Evolutionary conservation across 2,797 vertebrate species (phyloP), one percentile per base, ranked within the genome.

Genomic region (Typhlichthys eigenmanni): DNA sequence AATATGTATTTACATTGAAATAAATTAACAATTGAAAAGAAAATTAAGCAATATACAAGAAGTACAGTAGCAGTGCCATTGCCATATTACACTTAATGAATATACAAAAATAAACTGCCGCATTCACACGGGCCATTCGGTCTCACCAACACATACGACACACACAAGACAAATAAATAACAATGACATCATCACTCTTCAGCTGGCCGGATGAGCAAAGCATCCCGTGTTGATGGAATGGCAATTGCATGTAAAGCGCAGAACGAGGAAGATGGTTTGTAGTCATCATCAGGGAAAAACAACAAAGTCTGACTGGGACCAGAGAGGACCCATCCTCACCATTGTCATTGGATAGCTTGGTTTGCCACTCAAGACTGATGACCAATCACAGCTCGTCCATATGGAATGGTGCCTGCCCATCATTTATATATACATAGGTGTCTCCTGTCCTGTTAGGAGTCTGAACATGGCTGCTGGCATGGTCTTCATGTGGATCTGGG

Each of bases 391-490:
- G 71, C 52, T 66, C 52, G 63, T 82, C 78, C 13, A 60, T 61
- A 50, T 48, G 48, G 64, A 60, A 63, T 58, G 38, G 32, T 75
- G 55, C 68, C 69, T 66, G 66, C 55, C 62, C 43, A 50, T 53
- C 14, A 34, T 62, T 87, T 91, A 98, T 93, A 99, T 98, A 91
- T 98, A 99, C 70, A 99, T 91, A 0, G 98, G 98, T 0, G 96
- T 98, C 92, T 99, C 98, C 82, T 99, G 97, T 62, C 98, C 98
- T 0, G 97, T 99, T 49, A 99, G 95, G 47, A 99, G 96, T 89
- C 97, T 92, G 92, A 98, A 99, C 98, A 99, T 99, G 80, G 98
- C 97, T 0, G 98, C 98, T 11, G 98, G 98, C 98, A 99, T 99
- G 0, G 98, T 99, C 93, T 99, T 99, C 98, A 99, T 99, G 88